Evolutionary conservation across 2,113 vertebrate species (phyloP).

Genomic region (Anser cygnoides): DNA sequence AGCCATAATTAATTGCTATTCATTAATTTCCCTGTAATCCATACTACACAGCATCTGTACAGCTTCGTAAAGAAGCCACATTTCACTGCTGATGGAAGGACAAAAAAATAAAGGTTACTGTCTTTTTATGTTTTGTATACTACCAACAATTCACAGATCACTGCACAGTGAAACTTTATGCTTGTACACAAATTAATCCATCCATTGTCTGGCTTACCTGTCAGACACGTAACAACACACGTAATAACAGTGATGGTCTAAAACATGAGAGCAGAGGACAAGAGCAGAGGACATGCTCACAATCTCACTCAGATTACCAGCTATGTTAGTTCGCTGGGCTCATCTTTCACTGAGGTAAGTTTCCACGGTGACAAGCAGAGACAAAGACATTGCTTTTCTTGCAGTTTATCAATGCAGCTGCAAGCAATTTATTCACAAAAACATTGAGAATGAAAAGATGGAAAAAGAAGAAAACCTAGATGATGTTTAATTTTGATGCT

Average conservation of each 20-base stretch:
- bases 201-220: not conserved
- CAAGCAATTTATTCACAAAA: not conserved
- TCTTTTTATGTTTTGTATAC: not conserved
- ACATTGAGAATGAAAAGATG: not conserved
- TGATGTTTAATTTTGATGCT: not conserved
- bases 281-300: not conserved
- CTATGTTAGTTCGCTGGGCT: conserved; percentile 43
- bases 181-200: not conserved
- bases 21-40: not conserved
- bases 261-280: not conserved
- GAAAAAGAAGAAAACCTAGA: not conserved
- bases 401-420: not conserved
- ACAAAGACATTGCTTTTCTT: not conserved
- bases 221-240: not conserved
- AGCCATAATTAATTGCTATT: not conserved
- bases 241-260: not conserved
- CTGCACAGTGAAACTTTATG: not conserved
- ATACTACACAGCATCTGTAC: not conserved
- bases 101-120: not conserved
- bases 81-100: not conserved
- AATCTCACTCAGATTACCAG: conserved; percentile 14
- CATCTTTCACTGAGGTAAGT: conserved; percentile 29
- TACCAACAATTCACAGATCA: not conserved
- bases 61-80: not conserved
- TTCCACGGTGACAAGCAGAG: conserved; percentile 27